These are phyloP conservation scores for Caiman crocodilus DNA, from an alignment of 2,797 vertebrate genomes.

Conservation along the genomic window DNA sequence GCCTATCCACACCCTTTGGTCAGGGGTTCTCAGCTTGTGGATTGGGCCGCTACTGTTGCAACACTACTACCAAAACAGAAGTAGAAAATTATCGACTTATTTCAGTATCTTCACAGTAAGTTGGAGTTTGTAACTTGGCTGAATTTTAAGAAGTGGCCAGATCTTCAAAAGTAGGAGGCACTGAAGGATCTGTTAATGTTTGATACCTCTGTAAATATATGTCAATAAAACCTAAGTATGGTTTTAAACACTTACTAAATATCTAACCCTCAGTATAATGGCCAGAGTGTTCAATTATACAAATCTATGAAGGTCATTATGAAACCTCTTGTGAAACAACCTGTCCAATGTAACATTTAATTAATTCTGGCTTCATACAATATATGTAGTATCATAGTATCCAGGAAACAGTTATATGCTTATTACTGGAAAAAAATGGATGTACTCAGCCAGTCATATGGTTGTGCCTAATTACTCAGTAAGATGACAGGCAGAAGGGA, in stretches of 20 bases:
- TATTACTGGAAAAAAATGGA: slow-evolving; percentile 20
- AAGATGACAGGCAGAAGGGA: background rate
- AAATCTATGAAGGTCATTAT: background rate
- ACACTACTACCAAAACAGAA: background rate
- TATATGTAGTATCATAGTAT: background rate
- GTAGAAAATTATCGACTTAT: background rate
- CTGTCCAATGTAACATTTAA: slow-evolving; percentile 17
- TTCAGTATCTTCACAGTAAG: background rate
- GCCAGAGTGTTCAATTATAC: background rate
- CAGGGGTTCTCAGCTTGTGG: too few relatives aligned
- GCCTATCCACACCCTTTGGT: too few relatives aligned
- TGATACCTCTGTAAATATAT: background rate
- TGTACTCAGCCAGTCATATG: background rate
- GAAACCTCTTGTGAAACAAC: background rate
- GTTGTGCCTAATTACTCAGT: slow-evolving; percentile 18
- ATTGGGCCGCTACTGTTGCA: too few relatives aligned
- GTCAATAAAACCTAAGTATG: background rate
- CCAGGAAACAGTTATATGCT: slow-evolving; percentile 46
- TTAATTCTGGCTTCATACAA: slow-evolving; percentile 16
- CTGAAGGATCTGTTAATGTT: background rate
- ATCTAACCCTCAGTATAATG: background rate
- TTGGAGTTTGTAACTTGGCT: background rate
- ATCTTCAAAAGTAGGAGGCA: background rate
- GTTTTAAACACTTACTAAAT: background rate
- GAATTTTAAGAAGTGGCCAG: background rate